Percentiles rank a stretch among this genome's conserved stretches.
phyloP scores from a whole-genome alignment of 64 coral and sea anemone species.

The Porites lutea region DNA sequence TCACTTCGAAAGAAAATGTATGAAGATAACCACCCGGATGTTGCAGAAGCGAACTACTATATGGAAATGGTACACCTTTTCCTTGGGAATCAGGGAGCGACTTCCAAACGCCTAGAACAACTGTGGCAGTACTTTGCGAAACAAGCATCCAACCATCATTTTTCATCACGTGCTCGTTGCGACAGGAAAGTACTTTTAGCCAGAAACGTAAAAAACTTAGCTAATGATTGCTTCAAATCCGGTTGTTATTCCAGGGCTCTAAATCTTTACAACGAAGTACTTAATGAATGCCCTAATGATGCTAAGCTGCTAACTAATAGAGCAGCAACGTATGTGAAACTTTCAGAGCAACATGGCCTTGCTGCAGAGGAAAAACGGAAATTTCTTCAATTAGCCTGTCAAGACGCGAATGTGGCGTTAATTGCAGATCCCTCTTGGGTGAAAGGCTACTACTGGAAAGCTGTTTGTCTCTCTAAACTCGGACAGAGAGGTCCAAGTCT shows the following conservation, averaged over 20 bases:
- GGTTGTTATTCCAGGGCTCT: not conserved
- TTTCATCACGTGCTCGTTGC: no score
- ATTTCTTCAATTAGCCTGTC: not conserved
- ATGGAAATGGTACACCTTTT: no score
- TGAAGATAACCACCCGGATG: not conserved
- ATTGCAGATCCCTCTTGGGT: not conserved
- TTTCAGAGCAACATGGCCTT: not conserved
- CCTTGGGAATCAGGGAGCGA: no score
- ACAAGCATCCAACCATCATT: no score
- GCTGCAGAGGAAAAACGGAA: no score
- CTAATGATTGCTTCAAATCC: no score
- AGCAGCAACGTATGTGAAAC: not conserved
- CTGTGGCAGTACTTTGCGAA: no score
- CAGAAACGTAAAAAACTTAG: no score
- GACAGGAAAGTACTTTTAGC: no score
- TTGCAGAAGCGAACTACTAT: no score
- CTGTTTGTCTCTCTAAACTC: slow-evolving; percentile 9
- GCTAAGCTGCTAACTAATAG: slow-evolving; percentile 5
- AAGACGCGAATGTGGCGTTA: not conserved
- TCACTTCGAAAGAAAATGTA: no score
- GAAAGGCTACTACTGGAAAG: not conserved
- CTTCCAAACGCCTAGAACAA: no score
- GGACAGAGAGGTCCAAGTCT: not conserved
- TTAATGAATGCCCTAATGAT: not conserved
- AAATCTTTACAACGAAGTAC: not conserved